Conservation (phyloP, 1,140 invertebrate species). For the Gryllus bimaculatus region DNA sequence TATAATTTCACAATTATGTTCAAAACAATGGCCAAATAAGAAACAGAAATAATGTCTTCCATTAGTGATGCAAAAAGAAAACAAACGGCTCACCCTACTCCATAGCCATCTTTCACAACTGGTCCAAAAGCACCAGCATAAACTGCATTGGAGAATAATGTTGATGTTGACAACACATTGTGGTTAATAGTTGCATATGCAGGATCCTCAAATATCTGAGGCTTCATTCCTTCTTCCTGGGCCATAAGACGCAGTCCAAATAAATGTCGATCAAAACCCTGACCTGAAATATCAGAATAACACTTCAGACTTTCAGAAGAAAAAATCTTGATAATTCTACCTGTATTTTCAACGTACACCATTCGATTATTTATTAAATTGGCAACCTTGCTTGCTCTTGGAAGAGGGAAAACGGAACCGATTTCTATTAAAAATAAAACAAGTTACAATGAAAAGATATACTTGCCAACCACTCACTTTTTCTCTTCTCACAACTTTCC, state of each 20-base stretch:
- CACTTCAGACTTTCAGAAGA: background rate
- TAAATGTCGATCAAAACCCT: slow-evolving; percentile 94
- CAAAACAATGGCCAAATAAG: background rate
- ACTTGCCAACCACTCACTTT: too few species aligned
- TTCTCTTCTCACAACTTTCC: too few species aligned
- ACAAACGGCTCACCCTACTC: slow-evolving; percentile 61
- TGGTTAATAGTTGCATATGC: slow-evolving; percentile 77
- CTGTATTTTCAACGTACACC: too few species aligned
- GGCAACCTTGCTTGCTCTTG: too few species aligned
- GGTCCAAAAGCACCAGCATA: slow-evolving; percentile 88
- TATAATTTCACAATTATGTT: slow-evolving; percentile 12
- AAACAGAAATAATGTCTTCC: background rate
- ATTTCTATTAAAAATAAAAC: too few species aligned
- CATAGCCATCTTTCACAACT: slow-evolving; percentile 81
- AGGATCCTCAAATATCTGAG: slow-evolving; percentile 67
- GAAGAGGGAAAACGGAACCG: too few species aligned
- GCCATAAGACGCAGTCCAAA: slow-evolving; percentile 69
- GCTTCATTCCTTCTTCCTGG: slow-evolving; percentile 47
- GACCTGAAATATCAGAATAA: slow-evolving; percentile 41
- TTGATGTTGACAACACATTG: slow-evolving; percentile 92
- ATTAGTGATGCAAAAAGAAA: too few species aligned
- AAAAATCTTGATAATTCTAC: too few species aligned
- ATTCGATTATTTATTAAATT: too few species aligned
- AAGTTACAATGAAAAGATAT: too few species aligned
- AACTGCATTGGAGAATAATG: slow-evolving; percentile 80